A percentile compares a stretch with the other conserved stretches of the same genome.
Evolutionary conservation across 2,113 vertebrate species (phyloP).

Genomic region (Mastomys coucha): DNA sequence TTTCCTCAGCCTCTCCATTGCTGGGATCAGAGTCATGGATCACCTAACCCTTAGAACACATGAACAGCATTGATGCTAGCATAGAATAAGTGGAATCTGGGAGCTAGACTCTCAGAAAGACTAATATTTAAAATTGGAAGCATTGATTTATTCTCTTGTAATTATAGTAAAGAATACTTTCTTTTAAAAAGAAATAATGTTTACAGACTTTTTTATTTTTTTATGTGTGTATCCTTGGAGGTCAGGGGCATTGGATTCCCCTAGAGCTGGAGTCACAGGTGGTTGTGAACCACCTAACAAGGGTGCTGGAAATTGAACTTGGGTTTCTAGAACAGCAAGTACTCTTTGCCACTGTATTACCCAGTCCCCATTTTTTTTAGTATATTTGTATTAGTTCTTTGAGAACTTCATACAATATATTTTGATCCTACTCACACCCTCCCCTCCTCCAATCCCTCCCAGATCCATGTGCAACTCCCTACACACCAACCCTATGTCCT

Average conservation of each 20-base stretch:
- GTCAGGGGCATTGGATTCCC: not conserved
- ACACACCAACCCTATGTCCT: not conserved
- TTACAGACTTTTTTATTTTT: not conserved
- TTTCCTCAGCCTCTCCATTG: not conserved
- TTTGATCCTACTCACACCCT: not conserved
- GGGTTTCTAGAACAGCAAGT: not conserved
- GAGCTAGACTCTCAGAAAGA: not conserved
- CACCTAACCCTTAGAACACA: not conserved
- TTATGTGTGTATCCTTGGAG: not conserved
- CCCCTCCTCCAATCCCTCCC: not conserved
- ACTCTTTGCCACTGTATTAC: not conserved
- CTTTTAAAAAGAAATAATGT: not conserved
- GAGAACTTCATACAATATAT: not conserved
- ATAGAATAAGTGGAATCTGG: not conserved
- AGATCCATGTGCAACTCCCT: not conserved
- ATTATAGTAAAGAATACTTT: not conserved
- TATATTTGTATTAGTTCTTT: not conserved
- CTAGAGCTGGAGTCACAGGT: not conserved
- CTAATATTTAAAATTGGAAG: conserved; percentile 25
- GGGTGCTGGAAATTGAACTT: not conserved
- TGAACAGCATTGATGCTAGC: conserved; percentile 12
- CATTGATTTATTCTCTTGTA: not conserved
- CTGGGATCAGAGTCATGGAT: not conserved
- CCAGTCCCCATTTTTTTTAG: not conserved
- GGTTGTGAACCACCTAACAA: not conserved